A percentile compares a stretch with the other conserved stretches of the same genome.
phyloP scores from a whole-genome alignment of 35 echinoderm and acorn worm species.

The Heliocidaris tuberculata region DNA sequence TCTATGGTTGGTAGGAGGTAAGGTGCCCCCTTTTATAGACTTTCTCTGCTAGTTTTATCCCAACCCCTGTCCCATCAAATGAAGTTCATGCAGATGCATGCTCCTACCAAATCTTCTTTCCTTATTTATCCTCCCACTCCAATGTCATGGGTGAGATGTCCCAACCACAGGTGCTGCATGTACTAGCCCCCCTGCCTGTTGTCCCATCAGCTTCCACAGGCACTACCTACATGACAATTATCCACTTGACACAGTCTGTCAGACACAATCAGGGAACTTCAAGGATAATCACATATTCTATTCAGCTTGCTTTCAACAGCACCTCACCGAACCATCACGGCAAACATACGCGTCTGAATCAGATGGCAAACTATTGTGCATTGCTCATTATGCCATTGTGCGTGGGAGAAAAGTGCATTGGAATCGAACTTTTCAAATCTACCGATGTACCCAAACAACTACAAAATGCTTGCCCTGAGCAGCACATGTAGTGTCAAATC shows the following conservation, averaged over 20 bases:
- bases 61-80: too few relatives aligned
- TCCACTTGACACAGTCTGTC: neutral
- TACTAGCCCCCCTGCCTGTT: neutral
- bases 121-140: too few relatives aligned
- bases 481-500: too few relatives aligned
- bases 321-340: neutral
- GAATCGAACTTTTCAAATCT: neutral
- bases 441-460: neutral
- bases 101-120: too few relatives aligned
- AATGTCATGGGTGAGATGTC: too few relatives aligned
- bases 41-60: too few relatives aligned
- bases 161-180: too few relatives aligned
- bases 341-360: neutral
- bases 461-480: too few relatives aligned
- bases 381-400: neutral
- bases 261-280: neutral
- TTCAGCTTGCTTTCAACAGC: neutral
- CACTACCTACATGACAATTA: neutral
- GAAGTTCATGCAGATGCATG: too few relatives aligned
- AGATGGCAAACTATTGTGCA: neutral
- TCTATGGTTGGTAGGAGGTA: too few relatives aligned
- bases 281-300: conserved; percentile 11
- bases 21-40: too few relatives aligned
- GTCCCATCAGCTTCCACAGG: neutral
- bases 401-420: neutral